Base-by-base conservation (phyloP, 2,797 vertebrate genomes). In the Manis crassicaudata region DNA sequence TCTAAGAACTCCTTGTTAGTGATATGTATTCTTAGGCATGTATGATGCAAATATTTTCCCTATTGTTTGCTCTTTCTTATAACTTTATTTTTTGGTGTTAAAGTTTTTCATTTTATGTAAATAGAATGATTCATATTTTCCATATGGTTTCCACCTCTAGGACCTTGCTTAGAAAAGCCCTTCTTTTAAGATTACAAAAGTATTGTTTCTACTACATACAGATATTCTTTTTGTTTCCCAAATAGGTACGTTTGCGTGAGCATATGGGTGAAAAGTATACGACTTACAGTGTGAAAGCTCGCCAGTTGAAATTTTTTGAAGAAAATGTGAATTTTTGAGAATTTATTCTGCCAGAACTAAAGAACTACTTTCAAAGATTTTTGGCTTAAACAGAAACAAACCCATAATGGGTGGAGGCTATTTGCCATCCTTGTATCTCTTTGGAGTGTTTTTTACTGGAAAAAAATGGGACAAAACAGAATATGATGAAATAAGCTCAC, bases 271-370 rank as follows among this genome's bases (percentile, higher is more conserved):
- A 99, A 88, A 99, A 99, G 37, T 99, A 99, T 23, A 93, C 93
- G 32, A 79, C 97, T 56, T 99, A 99, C 72, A 99, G 99, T 5
- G 98, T 99, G 17, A 99, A 99, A 99, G 99, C 99, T 97, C 99
- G 98, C 60, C 99, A 99, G 92, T 98, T 99, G 46, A 99, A 99
- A 97, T 99, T 99, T 97, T 99, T 99, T 90, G 99, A 99, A 98
- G 99, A 99, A 75, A 99, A 99, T 76, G 96, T 98, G 90, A 98
- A 98, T 92, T 98, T 99, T 98, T 99, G 97, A 98, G 52, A 93
- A 83, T 67, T 96, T 95, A 90, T 82, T 54, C 40, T 96, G 83
- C 92, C 92, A 97, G 40, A 94, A 96, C 35, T 70, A 77, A 97
- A 97, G 93, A 97, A 83, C 90, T 85, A 63, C 54, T 80, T 97